A percentile compares a stretch with the other conserved stretches of the same genome.
Conservation (phyloP, 2,113 vertebrate species). For the Oxygymnocypris stewartii region DNA sequence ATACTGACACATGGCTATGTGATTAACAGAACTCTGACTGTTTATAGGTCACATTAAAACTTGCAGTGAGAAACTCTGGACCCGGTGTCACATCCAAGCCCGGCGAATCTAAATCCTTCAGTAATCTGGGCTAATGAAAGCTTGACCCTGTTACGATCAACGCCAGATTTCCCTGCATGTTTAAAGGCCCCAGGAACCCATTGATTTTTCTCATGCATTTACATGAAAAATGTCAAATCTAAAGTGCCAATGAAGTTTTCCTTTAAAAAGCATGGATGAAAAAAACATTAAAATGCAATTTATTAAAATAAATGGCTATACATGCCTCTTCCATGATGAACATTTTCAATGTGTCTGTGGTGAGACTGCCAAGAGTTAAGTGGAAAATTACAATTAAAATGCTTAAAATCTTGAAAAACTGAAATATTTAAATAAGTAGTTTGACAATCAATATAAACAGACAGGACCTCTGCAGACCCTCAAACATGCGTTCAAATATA, state of each 20-base stretch:
- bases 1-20: constrained; percentile 44
- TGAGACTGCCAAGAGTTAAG: too few relatives aligned
- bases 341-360: not conserved
- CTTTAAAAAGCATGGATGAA: not conserved
- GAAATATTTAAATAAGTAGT: too few relatives aligned
- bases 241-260: not conserved
- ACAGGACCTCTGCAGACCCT: too few relatives aligned
- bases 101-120: constrained; percentile 46
- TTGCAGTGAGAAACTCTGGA: constrained; percentile 5
- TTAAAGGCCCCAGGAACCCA: not conserved
- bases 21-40: constrained; percentile 35
- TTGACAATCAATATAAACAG: too few relatives aligned
- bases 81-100: constrained; percentile 22
- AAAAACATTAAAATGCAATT: not conserved
- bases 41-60: constrained; percentile 41
- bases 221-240: not conserved
- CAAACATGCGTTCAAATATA: too few relatives aligned
- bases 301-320: not conserved
- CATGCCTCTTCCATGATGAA: not conserved
- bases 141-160: constrained; percentile 20
- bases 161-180: not conserved
- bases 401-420: too few relatives aligned
- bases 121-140: constrained; percentile 49
- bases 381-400: too few relatives aligned
- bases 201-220: not conserved